Conservation (phyloP, 2,888 invertebrate species). For the Tinea trinotella region DNA sequence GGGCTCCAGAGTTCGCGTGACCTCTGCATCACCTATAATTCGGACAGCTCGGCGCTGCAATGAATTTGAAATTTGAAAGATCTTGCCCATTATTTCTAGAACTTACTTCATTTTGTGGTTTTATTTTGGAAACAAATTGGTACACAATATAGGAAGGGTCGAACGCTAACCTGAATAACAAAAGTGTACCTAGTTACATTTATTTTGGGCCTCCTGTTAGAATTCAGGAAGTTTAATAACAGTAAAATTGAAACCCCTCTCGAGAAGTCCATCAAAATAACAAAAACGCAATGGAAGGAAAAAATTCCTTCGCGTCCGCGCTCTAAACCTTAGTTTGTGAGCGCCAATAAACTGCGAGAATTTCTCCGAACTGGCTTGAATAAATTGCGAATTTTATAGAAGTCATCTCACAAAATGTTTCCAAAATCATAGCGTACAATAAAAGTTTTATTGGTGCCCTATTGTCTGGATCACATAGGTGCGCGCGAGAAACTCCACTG, state of each 20-base stretch:
- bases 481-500: not conserved
- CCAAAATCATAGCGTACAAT: slow-evolving; percentile 59
- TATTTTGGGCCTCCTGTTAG: slow-evolving; percentile 1
- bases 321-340: slow-evolving; percentile 35
- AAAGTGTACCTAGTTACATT: not conserved
- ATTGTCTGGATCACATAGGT: slow-evolving; percentile 41
- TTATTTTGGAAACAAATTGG: not conserved
- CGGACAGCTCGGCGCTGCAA: too few species aligned
- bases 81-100: not conserved
- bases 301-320: slow-evolving; percentile 32
- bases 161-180: not conserved
- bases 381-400: slow-evolving; percentile 60
- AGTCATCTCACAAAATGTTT: slow-evolving; percentile 59
- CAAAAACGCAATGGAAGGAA: slow-evolving; percentile 24
- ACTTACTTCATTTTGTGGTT: not conserved
- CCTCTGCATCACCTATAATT: too few species aligned
- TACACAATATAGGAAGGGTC: not conserved
- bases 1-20: too few species aligned
- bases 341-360: slow-evolving; percentile 28
- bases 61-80: not conserved
- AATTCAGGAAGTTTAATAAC: slow-evolving; percentile 17
- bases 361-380: slow-evolving; percentile 38
- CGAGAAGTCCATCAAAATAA: slow-evolving; percentile 26
- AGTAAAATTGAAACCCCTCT: slow-evolving; percentile 24
- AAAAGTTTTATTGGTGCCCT: slow-evolving; percentile 63